Conservation (phyloP, 2,888 invertebrate species). For the Loripinus fragilis region DNA sequence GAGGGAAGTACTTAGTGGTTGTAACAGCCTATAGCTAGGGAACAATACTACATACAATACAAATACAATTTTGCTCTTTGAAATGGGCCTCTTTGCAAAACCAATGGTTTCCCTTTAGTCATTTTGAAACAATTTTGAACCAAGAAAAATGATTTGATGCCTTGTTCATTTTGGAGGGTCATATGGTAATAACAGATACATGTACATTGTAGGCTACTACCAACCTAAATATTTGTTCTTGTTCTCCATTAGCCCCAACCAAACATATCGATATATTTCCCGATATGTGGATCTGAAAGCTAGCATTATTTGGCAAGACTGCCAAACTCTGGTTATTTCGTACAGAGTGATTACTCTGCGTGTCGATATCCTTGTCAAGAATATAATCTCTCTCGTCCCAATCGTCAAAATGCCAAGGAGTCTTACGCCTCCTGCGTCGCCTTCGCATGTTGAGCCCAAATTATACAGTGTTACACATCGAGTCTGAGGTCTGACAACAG, state of each 20-base stretch:
- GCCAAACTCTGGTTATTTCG: constrained; percentile 31
- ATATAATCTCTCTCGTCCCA: constrained; percentile 58
- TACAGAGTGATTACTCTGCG: not conserved
- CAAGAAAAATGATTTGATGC: too few relatives aligned
- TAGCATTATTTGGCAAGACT: constrained; percentile 49
- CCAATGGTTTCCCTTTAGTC: too few relatives aligned
- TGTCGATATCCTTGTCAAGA: constrained; percentile 36
- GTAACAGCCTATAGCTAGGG: too few relatives aligned
- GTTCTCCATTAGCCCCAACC: constrained; percentile 50
- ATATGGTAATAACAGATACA: too few relatives aligned
- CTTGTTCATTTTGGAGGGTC: too few relatives aligned
- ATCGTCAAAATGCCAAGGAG: constrained; percentile 60
- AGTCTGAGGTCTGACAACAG: too few relatives aligned
- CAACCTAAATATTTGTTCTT: constrained; percentile 56
- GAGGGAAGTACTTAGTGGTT: too few relatives aligned
- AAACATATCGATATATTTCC: constrained; percentile 58
- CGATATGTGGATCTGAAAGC: constrained; percentile 52
- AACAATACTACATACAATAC: too few relatives aligned
- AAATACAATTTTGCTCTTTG: too few relatives aligned
- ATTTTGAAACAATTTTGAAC: too few relatives aligned
- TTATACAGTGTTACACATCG: not conserved
- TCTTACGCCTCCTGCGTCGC: constrained; percentile 41
- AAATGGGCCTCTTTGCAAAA: too few relatives aligned
- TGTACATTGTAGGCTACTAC: too few relatives aligned
- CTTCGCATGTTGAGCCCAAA: constrained; percentile 41